A percentile compares a stretch with the other conserved stretches of the same genome.
phyloP scores from a whole-genome alignment of 1,140 invertebrate genomes.

The Drosophila parvula region DNA sequence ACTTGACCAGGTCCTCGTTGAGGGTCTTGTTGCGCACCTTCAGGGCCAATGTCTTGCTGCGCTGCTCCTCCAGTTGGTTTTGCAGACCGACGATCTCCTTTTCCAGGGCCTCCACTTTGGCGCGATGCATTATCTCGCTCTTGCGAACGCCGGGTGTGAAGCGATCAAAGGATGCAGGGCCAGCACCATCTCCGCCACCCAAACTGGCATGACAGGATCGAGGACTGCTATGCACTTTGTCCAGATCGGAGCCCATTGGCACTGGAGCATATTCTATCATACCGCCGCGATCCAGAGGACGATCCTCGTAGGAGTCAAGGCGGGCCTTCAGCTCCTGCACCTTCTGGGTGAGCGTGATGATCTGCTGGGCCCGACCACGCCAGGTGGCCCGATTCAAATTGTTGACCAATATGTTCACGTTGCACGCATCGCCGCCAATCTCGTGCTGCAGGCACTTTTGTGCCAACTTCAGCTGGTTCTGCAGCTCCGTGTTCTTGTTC shows the following conservation, averaged over 20 bases:
- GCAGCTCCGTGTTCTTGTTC: constrained; percentile 87
- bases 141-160: constrained; percentile 74
- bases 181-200: constrained; percentile 59
- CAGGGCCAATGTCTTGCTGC: constrained; percentile 64
- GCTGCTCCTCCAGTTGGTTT: constrained; percentile 84
- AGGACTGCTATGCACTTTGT: constrained; percentile 26
- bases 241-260: constrained; percentile 50
- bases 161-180: constrained; percentile 61
- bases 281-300: constrained; percentile 32
- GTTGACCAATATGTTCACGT: constrained; percentile 74
- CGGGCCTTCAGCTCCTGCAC: constrained; percentile 87
- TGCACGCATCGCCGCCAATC: constrained; percentile 88
- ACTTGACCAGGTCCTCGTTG: constrained; percentile 71
- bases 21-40: constrained; percentile 81
- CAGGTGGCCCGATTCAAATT: constrained; percentile 85
- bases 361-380: constrained; percentile 90
- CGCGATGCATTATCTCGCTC: constrained; percentile 83
- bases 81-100: constrained; percentile 85
- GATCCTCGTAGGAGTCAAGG: constrained; percentile 83
- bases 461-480: constrained; percentile 87
- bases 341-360: constrained; percentile 87
- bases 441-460: constrained; percentile 88
- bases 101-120: constrained; percentile 86
- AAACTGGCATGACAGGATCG: constrained; percentile 30
- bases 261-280: constrained; percentile 47